Conservation (phyloP, 2,797 vertebrate species). For the Propithecus perrieri region DNA sequence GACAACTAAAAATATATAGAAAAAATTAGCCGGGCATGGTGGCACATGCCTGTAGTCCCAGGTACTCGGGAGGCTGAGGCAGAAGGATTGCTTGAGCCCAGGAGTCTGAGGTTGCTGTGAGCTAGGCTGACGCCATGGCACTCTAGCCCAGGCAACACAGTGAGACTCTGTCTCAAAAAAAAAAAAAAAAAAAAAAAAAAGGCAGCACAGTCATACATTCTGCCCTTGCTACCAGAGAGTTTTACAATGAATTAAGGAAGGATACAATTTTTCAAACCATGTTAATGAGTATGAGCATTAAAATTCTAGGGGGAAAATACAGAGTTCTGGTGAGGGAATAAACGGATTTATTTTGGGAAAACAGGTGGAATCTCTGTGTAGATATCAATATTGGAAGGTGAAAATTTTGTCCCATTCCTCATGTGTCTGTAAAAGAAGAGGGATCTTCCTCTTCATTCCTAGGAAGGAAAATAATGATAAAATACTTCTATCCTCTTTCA, state of each 20-base stretch:
- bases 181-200: too few species aligned
- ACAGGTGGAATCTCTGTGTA: neutral
- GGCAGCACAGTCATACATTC: neutral
- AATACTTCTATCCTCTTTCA: neutral
- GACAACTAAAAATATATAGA: too few species aligned
- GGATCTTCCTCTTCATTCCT: neutral
- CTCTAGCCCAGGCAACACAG: too few species aligned
- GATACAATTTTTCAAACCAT: constrained; percentile 9
- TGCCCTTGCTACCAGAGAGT: neutral
- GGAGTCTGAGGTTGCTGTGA: too few species aligned
- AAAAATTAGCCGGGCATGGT: too few species aligned
- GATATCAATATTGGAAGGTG: neutral
- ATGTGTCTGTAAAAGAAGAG: neutral
- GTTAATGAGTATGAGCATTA: constrained; percentile 5
- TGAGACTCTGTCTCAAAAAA: too few species aligned
- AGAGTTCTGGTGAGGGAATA: neutral
- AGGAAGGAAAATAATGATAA: constrained; percentile 1
- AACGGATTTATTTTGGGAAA: neutral
- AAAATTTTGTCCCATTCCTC: neutral
- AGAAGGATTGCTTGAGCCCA: too few species aligned
- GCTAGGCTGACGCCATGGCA: too few species aligned
- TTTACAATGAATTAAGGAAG: neutral
- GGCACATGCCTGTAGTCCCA: too few species aligned
- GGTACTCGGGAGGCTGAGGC: too few species aligned
- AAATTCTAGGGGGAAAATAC: neutral